Conservation (phyloP, 2,797 vertebrate species). For the Euthynnus affinis region DNA sequence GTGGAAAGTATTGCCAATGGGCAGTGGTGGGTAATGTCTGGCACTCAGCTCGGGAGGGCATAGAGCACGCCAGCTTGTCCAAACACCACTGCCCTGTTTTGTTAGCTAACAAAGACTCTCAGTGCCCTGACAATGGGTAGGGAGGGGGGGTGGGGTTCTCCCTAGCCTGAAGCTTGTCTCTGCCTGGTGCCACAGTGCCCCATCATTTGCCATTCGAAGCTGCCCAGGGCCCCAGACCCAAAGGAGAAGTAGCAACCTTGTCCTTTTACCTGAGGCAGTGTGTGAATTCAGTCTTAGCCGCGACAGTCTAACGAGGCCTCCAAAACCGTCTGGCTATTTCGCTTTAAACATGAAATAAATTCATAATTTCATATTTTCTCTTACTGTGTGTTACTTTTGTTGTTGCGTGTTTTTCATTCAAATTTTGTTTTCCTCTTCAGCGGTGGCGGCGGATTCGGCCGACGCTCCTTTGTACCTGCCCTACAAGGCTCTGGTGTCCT, state of each 20-base stretch:
- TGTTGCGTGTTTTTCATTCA: background rate
- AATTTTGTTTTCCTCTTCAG: constrained; percentile 38
- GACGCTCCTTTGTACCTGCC: constrained; percentile 90
- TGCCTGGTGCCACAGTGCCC: constrained; percentile 81
- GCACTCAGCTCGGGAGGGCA: constrained; percentile 65
- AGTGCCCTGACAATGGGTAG: constrained; percentile 80
- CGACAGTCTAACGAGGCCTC: background rate
- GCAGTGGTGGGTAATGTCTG: constrained; percentile 69
- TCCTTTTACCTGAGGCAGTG: constrained; percentile 31
- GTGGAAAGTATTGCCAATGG: constrained; percentile 60
- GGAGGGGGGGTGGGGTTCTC: constrained; percentile 55
- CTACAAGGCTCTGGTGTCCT: constrained; percentile 92
- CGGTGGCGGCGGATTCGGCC: constrained; percentile 72
- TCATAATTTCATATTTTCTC: background rate
- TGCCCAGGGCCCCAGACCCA: constrained; percentile 22
- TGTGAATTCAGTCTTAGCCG: constrained; percentile 18
- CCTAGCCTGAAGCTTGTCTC: constrained; percentile 74
- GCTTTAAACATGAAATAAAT: constrained; percentile 29
- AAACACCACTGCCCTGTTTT: constrained; percentile 82
- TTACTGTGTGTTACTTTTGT: background rate
- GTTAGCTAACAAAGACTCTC: constrained; percentile 82
- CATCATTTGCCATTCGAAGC: constrained; percentile 58
- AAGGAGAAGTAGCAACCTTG: constrained; percentile 36
- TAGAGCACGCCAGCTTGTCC: constrained; percentile 68
- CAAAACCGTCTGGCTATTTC: background rate